Percentiles rank a stretch among this genome's conserved stretches.
phyloP scores from a whole-genome alignment of 2,113 vertebrate species.

The Leptobrachium ailaonicum region DNA sequence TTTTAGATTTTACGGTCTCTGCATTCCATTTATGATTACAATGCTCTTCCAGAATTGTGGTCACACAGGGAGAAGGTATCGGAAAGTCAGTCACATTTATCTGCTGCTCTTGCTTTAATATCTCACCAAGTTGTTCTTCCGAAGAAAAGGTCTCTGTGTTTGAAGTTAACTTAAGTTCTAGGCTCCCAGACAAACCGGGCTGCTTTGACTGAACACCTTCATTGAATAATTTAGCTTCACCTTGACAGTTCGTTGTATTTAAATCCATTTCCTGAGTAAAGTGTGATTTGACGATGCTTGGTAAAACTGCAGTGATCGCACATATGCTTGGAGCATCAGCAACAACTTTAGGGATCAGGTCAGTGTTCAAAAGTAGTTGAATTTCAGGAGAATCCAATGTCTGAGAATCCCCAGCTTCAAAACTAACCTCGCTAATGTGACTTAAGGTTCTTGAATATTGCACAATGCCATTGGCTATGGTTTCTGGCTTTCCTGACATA shows the following conservation, averaged over 20 bases:
- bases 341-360: neutral
- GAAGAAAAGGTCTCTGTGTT: conserved; percentile 15
- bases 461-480: conserved; percentile 69
- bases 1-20: neutral
- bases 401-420: conserved; percentile 63
- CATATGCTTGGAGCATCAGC: neutral
- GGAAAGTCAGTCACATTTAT: neutral
- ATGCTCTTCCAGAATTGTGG: conserved; percentile 50
- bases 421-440: conserved; percentile 90
- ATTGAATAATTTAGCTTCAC: neutral
- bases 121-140: neutral
- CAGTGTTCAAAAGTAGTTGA: neutral
- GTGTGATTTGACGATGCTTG: neutral
- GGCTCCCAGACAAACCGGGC: neutral
- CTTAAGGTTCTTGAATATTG: conserved; percentile 85
- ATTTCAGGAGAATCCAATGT: neutral
- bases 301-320: conserved; percentile 1
- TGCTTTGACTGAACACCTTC: neutral
- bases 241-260: neutral
- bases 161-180: neutral
- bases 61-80: conserved; percentile 42
- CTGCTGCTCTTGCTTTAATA: neutral
- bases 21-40: neutral
- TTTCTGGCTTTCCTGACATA: conserved; percentile 42
- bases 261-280: neutral